Percentiles rank a stretch among this genome's conserved stretches.
phyloP scores from a whole-genome alignment of 2,797 vertebrate genomes.

The Scyliorhinus canicula region DNA sequence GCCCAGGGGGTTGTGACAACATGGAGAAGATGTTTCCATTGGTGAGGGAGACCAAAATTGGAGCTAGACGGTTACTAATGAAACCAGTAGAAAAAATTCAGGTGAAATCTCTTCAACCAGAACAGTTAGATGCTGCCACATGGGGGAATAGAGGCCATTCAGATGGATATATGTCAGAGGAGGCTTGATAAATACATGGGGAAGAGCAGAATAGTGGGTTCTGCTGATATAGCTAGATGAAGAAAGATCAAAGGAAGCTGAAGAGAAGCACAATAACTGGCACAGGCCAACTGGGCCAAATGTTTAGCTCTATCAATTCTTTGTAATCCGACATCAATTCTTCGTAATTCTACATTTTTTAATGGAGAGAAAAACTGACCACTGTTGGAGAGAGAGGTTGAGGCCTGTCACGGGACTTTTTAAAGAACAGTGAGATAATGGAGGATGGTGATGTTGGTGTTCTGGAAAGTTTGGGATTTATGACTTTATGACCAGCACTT shows the following conservation, averaged over 20 bases:
- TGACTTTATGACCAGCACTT: background rate
- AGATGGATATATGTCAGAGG: background rate
- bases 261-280: background rate
- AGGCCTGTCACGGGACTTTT: background rate
- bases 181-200: background rate
- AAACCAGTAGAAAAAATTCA: background rate
- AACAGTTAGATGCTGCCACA: background rate
- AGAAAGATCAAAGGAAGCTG: background rate
- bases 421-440: background rate
- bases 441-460: background rate
- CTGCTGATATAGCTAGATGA: background rate
- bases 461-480: background rate
- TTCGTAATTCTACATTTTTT: background rate
- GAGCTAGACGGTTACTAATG: background rate
- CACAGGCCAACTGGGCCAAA: background rate
- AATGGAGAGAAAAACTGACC: background rate
- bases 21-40: background rate
- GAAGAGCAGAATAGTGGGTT: background rate
- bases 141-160: background rate
- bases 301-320: background rate
- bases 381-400: background rate
- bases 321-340: background rate
- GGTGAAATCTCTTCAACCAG: background rate
- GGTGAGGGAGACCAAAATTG: background rate
- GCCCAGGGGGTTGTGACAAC: too few relatives aligned